A percentile compares a stretch with the other conserved stretches of the same genome.
Conservation (phyloP, 1,140 invertebrate species). For the Papilio machaon region DNA sequence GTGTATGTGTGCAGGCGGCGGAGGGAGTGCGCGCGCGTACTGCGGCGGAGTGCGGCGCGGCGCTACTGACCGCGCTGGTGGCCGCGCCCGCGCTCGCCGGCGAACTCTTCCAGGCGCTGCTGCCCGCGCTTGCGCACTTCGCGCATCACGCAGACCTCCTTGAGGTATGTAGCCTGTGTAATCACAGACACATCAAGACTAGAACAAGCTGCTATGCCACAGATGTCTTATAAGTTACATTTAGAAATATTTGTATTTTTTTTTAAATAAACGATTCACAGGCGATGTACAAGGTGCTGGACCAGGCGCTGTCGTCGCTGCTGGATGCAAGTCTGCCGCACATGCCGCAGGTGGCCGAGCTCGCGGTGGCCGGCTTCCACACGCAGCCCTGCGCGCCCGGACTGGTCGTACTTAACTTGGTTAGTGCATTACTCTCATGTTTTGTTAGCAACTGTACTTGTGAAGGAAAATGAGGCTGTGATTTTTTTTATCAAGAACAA, state of each 20-base stretch:
- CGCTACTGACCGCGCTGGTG: constrained; percentile 60
- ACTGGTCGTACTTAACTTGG: constrained; percentile 88
- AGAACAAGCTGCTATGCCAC: no score
- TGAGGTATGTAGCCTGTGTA: constrained; percentile 48
- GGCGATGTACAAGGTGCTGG: constrained; percentile 87
- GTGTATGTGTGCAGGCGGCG: constrained; percentile 30
- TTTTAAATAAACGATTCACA: constrained; percentile 64
- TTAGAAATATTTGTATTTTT: no score
- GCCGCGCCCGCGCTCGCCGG: constrained; percentile 54
- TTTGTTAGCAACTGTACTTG: not conserved
- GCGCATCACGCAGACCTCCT: constrained; percentile 50
- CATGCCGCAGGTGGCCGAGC: constrained; percentile 85
- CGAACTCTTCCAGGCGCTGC: constrained; percentile 54
- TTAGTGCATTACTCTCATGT: constrained; percentile 63
- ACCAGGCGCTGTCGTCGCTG: constrained; percentile 86
- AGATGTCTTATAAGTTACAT: no score
- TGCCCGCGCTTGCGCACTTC: constrained; percentile 59
- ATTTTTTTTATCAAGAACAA: not conserved
- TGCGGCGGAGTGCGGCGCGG: constrained; percentile 58
- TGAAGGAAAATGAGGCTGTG: not conserved
- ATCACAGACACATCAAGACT: not conserved
- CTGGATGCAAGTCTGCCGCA: constrained; percentile 85
- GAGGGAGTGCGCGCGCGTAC: constrained; percentile 44
- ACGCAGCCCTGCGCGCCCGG: constrained; percentile 86
- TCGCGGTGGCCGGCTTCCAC: constrained; percentile 88